Percentiles rank a stretch among this genome's conserved stretches.
phyloP scores from a whole-genome alignment of 2,113 vertebrate species.

The Ceyx cyanopectus region DNA sequence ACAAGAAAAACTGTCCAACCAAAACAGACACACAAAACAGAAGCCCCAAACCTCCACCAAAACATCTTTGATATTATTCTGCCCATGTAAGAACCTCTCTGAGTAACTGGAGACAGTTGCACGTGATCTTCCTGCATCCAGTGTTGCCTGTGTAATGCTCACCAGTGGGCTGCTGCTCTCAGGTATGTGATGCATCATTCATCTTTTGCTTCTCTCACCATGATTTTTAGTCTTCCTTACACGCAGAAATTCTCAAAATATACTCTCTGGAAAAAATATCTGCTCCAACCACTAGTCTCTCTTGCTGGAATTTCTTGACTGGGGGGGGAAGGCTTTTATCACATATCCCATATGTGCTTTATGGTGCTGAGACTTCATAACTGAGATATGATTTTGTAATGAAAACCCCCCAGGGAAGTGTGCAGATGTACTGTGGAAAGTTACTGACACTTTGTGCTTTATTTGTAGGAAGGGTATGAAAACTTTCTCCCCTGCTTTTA shows the following conservation, averaged over 20 bases:
- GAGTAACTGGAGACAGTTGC: background rate
- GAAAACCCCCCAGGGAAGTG: background rate
- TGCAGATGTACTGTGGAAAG: constrained; percentile 23
- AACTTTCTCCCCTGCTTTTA: background rate
- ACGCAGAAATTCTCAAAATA: background rate
- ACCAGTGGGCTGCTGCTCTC: background rate
- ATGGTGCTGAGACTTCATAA: constrained; percentile 32
- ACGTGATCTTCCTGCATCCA: background rate
- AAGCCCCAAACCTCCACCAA: background rate
- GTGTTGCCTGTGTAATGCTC: background rate
- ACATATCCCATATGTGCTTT: constrained; percentile 22
- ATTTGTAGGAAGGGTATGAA: constrained; percentile 8
- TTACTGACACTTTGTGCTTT: background rate
- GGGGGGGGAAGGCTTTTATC: background rate
- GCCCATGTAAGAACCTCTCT: background rate
- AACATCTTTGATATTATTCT: background rate
- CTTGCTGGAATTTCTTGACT: background rate
- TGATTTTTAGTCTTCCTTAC: background rate
- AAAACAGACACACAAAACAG: background rate
- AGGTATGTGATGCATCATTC: background rate
- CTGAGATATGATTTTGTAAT: constrained; percentile 37
- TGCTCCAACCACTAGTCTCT: background rate
- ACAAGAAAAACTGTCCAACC: background rate
- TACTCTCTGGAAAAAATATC: background rate
- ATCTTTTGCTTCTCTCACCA: background rate